Base-by-base conservation (phyloP, 1,140 invertebrate species). In the Trichomalopsis sarcophagae region DNA sequence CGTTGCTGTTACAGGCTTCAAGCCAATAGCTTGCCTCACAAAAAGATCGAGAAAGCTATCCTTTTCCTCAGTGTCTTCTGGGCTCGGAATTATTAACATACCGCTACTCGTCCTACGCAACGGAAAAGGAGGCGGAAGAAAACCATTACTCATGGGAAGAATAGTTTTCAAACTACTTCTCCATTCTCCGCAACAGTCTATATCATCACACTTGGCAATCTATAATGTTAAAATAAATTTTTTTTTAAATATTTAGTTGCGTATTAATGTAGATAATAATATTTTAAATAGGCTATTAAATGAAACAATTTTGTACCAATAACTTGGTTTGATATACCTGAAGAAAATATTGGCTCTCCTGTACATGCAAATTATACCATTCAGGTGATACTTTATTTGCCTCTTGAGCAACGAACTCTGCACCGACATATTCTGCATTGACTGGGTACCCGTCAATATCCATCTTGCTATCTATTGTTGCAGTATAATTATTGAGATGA, bases 401-500 rank as follows among this genome's bases (percentile, higher is more conserved):
- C 14, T 21, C 62, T 21, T n/a, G 4, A n/a, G 4, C 62, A 21
- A 33, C 33, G 62, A 0, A 66, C 14, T 66, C 4, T 66, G 9
- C n/a, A 66, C 10, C n/a, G n/a, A 66, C 62, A n/a, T 66, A 66
- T 66, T 66, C 62, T 21, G 71, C 86, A 7, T 6, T 40, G 7
- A 40, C 40, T 40, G 5, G 5, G 9, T 40, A 40, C 0, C 40
- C 40, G 9, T 9, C 40, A 40, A 40, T 6, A 9, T 7, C 40
- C 5, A 40, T 9, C 9, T 40, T 6, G 9, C 40, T 33, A 33
- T 33, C 33, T 33, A 33, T 33, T 33, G 33, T 40, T 40, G 7
- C 40, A 40, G 40, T 7, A 40, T 2, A 40, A 40, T 9, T 40
- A 40, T 40, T 87, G n/a, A 93, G 84, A 91, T 93, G 92, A 55